phyloP scores from a whole-genome alignment of 2,113 vertebrate species.

The Strix uralensis region DNA sequence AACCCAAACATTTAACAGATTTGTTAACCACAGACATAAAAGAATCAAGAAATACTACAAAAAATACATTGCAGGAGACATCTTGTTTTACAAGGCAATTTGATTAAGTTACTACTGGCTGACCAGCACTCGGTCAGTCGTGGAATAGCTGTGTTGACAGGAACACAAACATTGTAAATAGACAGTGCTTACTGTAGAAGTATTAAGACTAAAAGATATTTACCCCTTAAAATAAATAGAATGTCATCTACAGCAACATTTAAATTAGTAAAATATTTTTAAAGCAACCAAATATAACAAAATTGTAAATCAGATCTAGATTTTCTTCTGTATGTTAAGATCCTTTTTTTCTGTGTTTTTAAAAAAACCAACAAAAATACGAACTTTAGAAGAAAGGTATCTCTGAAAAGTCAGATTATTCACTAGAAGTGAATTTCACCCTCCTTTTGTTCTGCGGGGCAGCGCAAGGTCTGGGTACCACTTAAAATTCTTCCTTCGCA shows the following conservation, averaged over 20 bases:
- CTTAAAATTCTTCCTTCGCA: background rate
- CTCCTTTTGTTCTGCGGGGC: background rate
- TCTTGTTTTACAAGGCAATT: conserved; percentile 18
- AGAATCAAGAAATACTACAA: conserved; percentile 3
- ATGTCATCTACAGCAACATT: conserved; percentile 9
- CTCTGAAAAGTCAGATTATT: conserved; percentile 5
- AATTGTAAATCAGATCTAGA: conserved; percentile 2
- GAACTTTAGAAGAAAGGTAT: background rate
- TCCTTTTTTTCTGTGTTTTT: background rate
- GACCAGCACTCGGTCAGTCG: background rate
- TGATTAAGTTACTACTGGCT: conserved; percentile 14
- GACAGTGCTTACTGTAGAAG: background rate
- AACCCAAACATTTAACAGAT: conserved; percentile 55
- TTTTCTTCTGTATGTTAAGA: background rate
- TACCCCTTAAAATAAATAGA: conserved; percentile 62
- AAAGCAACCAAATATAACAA: conserved; percentile 45
- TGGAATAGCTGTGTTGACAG: background rate
- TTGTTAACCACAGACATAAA: conserved; percentile 60
- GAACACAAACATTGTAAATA: conserved; percentile 22
- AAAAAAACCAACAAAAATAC: background rate
- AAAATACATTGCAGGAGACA: background rate
- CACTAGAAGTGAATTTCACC: background rate
- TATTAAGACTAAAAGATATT: conserved; percentile 38
- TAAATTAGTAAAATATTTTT: conserved; percentile 47
- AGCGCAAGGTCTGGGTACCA: background rate